Evolutionary conservation across 2,888 invertebrate genomes (phyloP).

Genomic region (Frankliniella fusca): DNA sequence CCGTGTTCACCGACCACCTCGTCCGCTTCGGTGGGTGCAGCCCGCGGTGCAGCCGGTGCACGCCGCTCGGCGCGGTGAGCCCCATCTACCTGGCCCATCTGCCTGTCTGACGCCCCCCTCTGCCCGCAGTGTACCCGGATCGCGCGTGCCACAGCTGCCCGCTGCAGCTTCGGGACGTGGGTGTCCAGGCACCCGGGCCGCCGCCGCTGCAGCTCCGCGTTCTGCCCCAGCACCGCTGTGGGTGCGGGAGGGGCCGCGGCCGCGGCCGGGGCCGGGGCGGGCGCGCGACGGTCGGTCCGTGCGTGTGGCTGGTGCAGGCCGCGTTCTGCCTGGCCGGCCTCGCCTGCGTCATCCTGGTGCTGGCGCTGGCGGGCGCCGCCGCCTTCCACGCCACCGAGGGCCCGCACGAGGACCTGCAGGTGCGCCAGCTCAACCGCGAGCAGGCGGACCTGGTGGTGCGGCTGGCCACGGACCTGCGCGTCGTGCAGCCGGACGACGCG

Average conservation of each 20-base stretch:
- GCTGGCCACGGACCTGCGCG: constrained; percentile 61
- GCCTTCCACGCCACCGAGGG: constrained; percentile 61
- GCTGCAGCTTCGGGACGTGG: constrained; percentile 57
- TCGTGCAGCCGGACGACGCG: constrained; percentile 56
- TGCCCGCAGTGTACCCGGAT: background rate
- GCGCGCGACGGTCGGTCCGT: constrained; percentile 45
- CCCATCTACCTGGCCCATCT: background rate
- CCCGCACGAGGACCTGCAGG: constrained; percentile 45
- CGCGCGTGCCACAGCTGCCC: constrained; percentile 40
- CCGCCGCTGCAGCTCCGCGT: constrained; percentile 23
- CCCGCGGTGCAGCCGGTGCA: background rate
- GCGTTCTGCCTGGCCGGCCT: constrained; percentile 58
- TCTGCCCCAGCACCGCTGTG: background rate
- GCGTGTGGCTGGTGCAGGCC: constrained; percentile 53
- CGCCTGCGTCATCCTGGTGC: constrained; percentile 55
- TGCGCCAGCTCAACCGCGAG: constrained; percentile 42
- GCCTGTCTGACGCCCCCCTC: background rate
- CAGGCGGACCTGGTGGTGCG: constrained; percentile 55
- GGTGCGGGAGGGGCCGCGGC: background rate
- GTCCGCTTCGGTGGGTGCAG: constrained; percentile 1
- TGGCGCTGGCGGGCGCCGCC: constrained; percentile 61
- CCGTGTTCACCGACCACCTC: constrained; percentile 4
- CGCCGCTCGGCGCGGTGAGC: background rate
- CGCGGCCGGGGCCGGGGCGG: background rate
- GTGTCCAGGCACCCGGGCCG: constrained; percentile 42